A percentile compares a stretch with the other conserved stretches of the same genome.
phyloP scores from a whole-genome alignment of 2,888 invertebrate species.

The Ommatoiulus sabulosus region DNA sequence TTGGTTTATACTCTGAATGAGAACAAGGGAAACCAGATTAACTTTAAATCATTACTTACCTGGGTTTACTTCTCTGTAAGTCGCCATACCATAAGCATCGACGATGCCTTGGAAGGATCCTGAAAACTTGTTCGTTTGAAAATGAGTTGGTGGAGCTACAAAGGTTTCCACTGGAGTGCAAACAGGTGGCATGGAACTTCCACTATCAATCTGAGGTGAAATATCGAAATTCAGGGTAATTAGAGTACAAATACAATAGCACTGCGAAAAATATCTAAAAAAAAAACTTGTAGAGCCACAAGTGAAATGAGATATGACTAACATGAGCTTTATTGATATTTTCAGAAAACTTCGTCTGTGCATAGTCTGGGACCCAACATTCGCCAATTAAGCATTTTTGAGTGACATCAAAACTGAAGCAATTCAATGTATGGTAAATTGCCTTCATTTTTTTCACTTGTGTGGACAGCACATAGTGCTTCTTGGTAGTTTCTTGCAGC shows the following conservation, averaged over 20 bases:
- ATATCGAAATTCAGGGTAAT: constrained; percentile 50
- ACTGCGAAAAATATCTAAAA: neutral
- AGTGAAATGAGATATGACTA: neutral
- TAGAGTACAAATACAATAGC: too few species aligned
- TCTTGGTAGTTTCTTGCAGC: constrained; percentile 96
- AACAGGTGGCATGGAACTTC: constrained; percentile 95
- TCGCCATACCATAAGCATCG: constrained; percentile 95
- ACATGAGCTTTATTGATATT: constrained; percentile 24
- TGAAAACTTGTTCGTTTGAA: constrained; percentile 96
- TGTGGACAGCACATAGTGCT: constrained; percentile 95
- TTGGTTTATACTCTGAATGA: neutral
- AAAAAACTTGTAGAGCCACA: neutral
- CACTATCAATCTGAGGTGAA: constrained; percentile 82
- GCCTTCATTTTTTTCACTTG: constrained; percentile 99
- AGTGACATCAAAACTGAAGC: constrained; percentile 98
- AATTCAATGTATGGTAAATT: constrained; percentile 96
- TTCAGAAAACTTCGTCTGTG: neutral
- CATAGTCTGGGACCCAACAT: constrained; percentile 86
- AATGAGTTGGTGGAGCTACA: constrained; percentile 91
- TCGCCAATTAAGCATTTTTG: constrained; percentile 99
- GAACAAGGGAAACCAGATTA: neutral
- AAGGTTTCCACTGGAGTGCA: constrained; percentile 91
- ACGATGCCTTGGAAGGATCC: constrained; percentile 93
- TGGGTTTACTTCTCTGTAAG: constrained; percentile 97
- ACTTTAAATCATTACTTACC: constrained; percentile 66